These are phyloP conservation scores for Lophochroa leadbeateri DNA, from an alignment of 2,113 vertebrate genomes.

Conservation along the genomic window DNA sequence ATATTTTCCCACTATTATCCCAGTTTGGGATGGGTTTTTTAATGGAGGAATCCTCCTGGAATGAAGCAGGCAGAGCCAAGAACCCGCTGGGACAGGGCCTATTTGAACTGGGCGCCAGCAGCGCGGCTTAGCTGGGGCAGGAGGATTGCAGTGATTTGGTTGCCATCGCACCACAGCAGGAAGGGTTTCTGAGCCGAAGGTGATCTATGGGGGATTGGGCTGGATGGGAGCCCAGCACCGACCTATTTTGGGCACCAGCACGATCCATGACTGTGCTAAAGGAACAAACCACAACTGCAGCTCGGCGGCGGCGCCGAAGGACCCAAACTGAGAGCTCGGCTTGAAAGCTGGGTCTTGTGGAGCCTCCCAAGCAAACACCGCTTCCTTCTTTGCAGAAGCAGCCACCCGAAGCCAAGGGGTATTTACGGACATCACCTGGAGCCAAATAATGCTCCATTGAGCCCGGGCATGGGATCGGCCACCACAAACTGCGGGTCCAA, in stretches of 20 bases:
- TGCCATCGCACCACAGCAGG: not conserved
- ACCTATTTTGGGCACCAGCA: not conserved
- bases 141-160: not conserved
- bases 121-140: not conserved
- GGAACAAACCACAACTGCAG: not conserved
- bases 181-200: not conserved
- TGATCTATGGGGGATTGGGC: not conserved
- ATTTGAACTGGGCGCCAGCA: not conserved
- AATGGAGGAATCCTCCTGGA: not conserved
- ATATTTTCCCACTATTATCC: not conserved
- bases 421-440: not conserved
- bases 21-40: not conserved
- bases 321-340: accelerated
- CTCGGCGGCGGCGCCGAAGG: not conserved
- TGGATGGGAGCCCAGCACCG: not conserved
- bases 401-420: accelerated
- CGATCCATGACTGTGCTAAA: not conserved
- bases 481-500: not conserved
- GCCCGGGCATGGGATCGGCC: not conserved
- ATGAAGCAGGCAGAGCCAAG: not conserved
- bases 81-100: accelerated
- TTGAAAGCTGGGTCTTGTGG: not conserved
- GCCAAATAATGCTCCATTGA: not conserved
- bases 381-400: not conserved
- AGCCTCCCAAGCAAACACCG: not conserved